phyloP scores from a whole-genome alignment of 1,140 invertebrate genomes.

The Lepidurus packardi region DNA sequence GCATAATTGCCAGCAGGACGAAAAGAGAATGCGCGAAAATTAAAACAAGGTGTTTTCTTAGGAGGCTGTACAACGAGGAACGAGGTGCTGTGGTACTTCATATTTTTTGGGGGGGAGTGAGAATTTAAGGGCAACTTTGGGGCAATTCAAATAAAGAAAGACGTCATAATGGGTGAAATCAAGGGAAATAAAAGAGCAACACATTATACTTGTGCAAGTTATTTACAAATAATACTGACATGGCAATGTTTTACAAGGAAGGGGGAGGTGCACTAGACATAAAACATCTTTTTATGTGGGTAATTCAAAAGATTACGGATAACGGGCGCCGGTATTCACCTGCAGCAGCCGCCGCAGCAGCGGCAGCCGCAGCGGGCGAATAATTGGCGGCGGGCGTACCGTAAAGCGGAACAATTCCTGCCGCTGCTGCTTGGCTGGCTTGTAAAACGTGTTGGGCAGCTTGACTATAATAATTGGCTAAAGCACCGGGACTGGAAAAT shows the following conservation, averaged over 20 bases:
- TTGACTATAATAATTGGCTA: slow-evolving; percentile 34
- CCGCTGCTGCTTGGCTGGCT: slow-evolving; percentile 43
- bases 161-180: background rate
- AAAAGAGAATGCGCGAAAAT: background rate
- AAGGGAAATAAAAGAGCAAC: background rate
- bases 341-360: slow-evolving; percentile 50
- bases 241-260: background rate
- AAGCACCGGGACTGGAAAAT: slow-evolving; percentile 27
- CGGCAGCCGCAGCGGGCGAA: slow-evolving; percentile 41
- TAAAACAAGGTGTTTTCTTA: background rate
- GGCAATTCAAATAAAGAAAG: background rate
- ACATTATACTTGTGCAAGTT: background rate
- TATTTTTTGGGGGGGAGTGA: no score
- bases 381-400: background rate
- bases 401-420: background rate
- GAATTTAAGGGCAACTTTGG: no score
- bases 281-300: background rate
- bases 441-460: slow-evolving; percentile 17
- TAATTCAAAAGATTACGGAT: slow-evolving; percentile 70
- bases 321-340: slow-evolving; percentile 69
- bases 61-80: slow-evolving; percentile 3
- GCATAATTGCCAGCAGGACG: background rate
- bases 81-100: background rate
- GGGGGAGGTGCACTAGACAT: background rate
- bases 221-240: slow-evolving; percentile 2